A percentile compares a stretch with the other conserved stretches of the same genome.
These are phyloP conservation scores for Scolanthus callimorphus DNA, from an alignment of 92 coral and sea anemone species.

Conservation along the genomic window DNA sequence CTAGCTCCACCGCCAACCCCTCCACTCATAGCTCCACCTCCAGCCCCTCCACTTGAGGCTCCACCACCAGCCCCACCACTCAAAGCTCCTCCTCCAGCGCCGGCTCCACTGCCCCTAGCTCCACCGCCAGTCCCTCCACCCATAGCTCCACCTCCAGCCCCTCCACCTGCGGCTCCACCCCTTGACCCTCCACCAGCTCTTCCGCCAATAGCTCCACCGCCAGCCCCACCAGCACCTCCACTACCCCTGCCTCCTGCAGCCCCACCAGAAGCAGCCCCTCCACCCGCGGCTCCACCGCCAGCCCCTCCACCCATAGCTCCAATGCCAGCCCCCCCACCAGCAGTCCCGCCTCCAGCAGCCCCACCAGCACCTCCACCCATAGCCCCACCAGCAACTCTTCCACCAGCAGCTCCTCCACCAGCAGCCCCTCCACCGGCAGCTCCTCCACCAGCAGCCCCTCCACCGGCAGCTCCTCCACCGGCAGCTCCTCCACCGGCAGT, in stretches of 20 bases:
- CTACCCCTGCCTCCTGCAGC: conserved; percentile 9
- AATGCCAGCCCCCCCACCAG: conserved; percentile 5
- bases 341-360: conserved; percentile 19
- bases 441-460: conserved; percentile 19
- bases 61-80: conserved; percentile 6
- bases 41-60: conserved; percentile 3
- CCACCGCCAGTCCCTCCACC: conserved; percentile 11
- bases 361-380: conserved; percentile 29
- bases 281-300: conserved; percentile 9
- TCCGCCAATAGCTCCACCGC: conserved; percentile 6
- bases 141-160: conserved; percentile 12
- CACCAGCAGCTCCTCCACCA: conserved; percentile 34
- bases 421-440: conserved; percentile 40
- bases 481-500: conserved; percentile 19
- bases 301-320: conserved; percentile 17
- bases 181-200: conserved; percentile 25
- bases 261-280: conserved; percentile 9
- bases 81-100: conserved; percentile 6
- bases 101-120: conserved; percentile 15
- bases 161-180: conserved; percentile 10
- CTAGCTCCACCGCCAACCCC: conserved; percentile 21
- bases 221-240: conserved; percentile 1
- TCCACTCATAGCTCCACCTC: conserved; percentile 1
- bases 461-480: conserved; percentile 26
- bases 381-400: conserved; percentile 29